These are phyloP conservation scores for Hyperoodon ampullatus DNA, from an alignment of 2,113 vertebrate genomes.

Conservation along the genomic window DNA sequence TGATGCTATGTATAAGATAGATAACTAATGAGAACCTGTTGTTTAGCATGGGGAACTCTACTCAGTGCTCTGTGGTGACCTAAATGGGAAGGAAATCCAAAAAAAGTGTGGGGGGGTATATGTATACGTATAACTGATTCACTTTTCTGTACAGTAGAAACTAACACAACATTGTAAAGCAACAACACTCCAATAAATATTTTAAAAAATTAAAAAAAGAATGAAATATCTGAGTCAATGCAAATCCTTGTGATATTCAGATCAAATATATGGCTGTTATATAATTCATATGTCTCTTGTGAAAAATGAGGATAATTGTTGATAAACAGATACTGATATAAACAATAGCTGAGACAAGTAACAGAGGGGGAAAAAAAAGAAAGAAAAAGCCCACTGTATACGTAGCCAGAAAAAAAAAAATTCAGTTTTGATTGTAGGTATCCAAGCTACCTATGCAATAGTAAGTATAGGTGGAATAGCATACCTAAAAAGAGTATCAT, in stretches of 20 bases:
- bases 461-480: neutral
- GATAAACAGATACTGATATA: neutral
- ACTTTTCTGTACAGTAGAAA: no score
- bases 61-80: no score
- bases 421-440: neutral
- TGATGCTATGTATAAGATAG: no score
- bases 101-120: no score
- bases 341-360: neutral
- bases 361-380: neutral
- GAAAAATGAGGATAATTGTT: neutral
- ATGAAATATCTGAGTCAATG: neutral
- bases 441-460: neutral
- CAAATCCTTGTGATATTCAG: neutral
- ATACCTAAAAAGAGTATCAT: neutral
- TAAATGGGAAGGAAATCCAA: no score
- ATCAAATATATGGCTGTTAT: neutral
- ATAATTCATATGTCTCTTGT: neutral
- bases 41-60: no score
- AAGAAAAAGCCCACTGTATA: neutral
- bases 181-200: no score
- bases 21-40: no score
- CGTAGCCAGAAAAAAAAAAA: neutral
- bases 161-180: no score
- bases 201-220: neutral
- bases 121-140: no score